These are phyloP conservation scores for Diceros bicornis DNA, from an alignment of 2,797 vertebrate genomes.

Conservation along the genomic window DNA sequence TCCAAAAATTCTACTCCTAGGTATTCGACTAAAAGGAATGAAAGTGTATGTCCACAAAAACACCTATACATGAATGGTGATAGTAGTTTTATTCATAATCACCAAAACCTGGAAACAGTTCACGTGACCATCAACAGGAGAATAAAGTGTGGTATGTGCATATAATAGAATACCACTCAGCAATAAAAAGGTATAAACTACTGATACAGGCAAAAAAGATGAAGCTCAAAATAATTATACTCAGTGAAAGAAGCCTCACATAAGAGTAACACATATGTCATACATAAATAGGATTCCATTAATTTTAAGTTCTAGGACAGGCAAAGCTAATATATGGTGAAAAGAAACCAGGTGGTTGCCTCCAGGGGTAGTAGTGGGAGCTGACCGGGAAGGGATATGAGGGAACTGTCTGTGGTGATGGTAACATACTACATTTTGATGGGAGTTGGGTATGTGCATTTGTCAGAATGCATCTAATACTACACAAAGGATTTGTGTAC, in stretches of 20 bases:
- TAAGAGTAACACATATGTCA: background rate
- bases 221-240: background rate
- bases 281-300: background rate
- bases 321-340: background rate
- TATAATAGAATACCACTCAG: background rate
- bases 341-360: background rate
- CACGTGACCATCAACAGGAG: background rate
- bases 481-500: background rate
- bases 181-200: background rate
- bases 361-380: accelerated
- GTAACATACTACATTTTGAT: background rate
- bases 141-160: background rate
- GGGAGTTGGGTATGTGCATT: background rate
- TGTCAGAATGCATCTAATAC: background rate
- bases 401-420: background rate
- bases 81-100: background rate
- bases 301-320: background rate
- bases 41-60: background rate
- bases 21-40: constrained; percentile 3
- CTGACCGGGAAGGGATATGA: background rate
- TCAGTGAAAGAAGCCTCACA: background rate
- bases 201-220: background rate
- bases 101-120: background rate
- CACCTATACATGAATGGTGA: background rate
- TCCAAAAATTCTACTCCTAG: constrained; percentile 1